Evolutionary conservation across 2,797 vertebrate species (phyloP), one percentile per base, ranked within the genome.

Genomic region (Halcyon smyrnensis): DNA sequence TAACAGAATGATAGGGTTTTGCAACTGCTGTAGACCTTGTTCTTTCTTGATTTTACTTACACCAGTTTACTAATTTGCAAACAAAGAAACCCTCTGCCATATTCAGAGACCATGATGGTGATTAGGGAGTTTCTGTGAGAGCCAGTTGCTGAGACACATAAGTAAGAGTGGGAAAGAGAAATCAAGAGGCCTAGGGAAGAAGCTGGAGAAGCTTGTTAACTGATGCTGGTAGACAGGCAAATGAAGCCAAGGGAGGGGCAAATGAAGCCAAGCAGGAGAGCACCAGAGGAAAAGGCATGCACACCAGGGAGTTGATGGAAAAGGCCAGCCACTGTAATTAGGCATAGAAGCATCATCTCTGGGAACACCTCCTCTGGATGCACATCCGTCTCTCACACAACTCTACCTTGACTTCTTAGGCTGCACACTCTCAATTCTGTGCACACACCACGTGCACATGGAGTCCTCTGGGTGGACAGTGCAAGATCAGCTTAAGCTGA

Each of bases 1-100:
- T 95, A 93, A 97, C 96, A 41, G 45, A 95, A 92, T 88, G 69
- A 65, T 57, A 89, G 83, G 83, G 64, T 69, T 87, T 96, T 90
- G 85, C 78, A 84, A 84, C 63, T 92, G 70, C 81, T 89, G n/a
- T 78, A 92, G 57, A 62, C 68, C 45, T 91, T 82, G 51, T 75
- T 93, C 28, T 75, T 89, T 69, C 75, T 57, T 86, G 39, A 70
- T 57, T 83, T 71, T 36, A 53, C 48, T 81, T 89, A 56, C 7
- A 73, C 3, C 11, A 32, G 27, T 6, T 71, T 46, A 84, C 59
- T 87, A 57, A 85, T 84, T 87, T 82, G 18, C 54, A 86, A 37
- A 84, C 45, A 81, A 94, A 77, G 12, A 80, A 92, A 56, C 15
- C 3, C 16, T 63, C 54, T 73, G 14, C 54, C 39, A 24, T 63